These are phyloP conservation scores for Tupiocoris notatus DNA, from an alignment of 2,888 invertebrate genomes.

Conservation along the genomic window DNA sequence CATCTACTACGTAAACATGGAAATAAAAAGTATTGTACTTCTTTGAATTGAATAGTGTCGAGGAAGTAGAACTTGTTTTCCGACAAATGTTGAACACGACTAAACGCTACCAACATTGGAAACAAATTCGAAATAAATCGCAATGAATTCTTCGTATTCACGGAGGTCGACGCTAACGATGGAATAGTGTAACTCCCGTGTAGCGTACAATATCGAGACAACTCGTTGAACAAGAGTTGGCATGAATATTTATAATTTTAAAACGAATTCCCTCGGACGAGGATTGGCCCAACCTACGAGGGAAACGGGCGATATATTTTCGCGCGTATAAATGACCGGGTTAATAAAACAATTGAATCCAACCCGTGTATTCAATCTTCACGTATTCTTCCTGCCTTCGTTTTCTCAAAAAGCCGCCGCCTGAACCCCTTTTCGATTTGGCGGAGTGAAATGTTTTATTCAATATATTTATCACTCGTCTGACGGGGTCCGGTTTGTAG, in stretches of 20 bases:
- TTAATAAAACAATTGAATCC: background rate
- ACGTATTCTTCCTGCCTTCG: background rate
- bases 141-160: too few species aligned
- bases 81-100: too few species aligned
- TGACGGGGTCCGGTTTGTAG: background rate
- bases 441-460: background rate
- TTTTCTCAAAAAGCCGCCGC: background rate
- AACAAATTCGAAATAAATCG: too few species aligned
- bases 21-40: too few species aligned
- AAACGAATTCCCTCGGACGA: background rate
- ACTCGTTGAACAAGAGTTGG: background rate
- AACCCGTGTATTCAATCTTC: too few species aligned
- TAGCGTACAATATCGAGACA: background rate
- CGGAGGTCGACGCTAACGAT: too few species aligned
- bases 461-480: background rate
- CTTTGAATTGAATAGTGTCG: too few species aligned
- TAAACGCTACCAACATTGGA: too few species aligned
- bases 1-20: too few species aligned
- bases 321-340: background rate
- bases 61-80: too few species aligned
- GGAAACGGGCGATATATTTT: background rate
- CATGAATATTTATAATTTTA: background rate
- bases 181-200: background rate
- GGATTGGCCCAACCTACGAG: background rate
- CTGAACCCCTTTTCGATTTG: background rate